Conservation (phyloP, 1,140 invertebrate species). For the Ctenoplectra terminalis region DNA sequence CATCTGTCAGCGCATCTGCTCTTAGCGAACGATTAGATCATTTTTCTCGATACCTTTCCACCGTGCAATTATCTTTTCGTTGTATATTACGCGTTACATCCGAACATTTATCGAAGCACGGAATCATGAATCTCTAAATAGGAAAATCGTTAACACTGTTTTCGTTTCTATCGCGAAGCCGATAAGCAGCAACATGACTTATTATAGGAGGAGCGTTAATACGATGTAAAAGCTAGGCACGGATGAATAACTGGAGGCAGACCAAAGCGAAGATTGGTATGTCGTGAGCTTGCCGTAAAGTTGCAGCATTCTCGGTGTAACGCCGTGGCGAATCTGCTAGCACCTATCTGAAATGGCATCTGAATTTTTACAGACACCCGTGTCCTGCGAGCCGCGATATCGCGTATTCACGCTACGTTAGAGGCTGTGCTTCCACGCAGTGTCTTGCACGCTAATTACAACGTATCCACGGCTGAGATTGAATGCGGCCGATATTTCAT, state of each 20-base stretch:
- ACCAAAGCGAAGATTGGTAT: constrained; percentile 34
- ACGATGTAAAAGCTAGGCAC: constrained; percentile 34
- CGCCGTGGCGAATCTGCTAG: constrained; percentile 58
- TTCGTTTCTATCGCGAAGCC: constrained; percentile 20
- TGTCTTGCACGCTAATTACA: constrained; percentile 61
- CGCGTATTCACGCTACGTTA: constrained; percentile 50
- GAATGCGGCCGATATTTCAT: constrained; percentile 60
- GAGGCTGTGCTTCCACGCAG: constrained; percentile 41
- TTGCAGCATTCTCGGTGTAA: constrained; percentile 21
- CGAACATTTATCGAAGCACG: constrained; percentile 35
- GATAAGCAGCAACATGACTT: constrained; percentile 36
- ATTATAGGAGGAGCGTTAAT: constrained; percentile 42
- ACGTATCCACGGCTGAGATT: constrained; percentile 56
- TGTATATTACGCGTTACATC: not conserved
- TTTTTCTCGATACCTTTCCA: constrained; percentile 27
- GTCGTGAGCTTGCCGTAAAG: constrained; percentile 35
- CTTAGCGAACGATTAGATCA: constrained; percentile 24
- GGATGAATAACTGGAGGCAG: constrained; percentile 44
- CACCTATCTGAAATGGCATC: constrained; percentile 66
- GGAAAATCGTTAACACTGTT: constrained; percentile 31
- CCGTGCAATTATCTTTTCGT: constrained; percentile 24
- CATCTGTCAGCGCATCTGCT: constrained; percentile 65
- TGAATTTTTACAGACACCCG: constrained; percentile 66
- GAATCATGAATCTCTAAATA: constrained; percentile 26
- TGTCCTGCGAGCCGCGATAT: constrained; percentile 54